These are phyloP conservation scores for Onychostruthus taczanowskii DNA, from an alignment of 2,113 vertebrate species.

Conservation along the genomic window DNA sequence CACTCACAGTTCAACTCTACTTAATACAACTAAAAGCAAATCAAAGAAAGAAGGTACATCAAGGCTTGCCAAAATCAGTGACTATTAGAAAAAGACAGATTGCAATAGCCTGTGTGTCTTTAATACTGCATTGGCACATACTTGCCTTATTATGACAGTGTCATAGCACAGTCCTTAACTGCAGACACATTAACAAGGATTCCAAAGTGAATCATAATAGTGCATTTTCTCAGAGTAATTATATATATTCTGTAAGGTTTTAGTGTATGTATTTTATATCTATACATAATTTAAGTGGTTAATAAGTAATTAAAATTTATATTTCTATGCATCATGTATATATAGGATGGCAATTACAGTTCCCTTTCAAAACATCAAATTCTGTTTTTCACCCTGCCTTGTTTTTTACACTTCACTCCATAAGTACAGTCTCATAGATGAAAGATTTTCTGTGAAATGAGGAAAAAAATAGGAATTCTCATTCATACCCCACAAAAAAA, in stretches of 20 bases:
- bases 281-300: neutral
- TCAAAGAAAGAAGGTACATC: neutral
- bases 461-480: neutral
- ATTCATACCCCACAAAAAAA: neutral
- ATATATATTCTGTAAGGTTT: neutral
- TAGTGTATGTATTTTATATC: neutral
- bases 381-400: neutral
- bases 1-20: neutral
- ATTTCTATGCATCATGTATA: neutral
- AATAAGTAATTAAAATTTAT: neutral
- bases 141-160: neutral
- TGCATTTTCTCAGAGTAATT: neutral
- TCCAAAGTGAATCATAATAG: neutral
- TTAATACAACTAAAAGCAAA: neutral
- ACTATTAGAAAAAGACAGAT: neutral
- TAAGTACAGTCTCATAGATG: neutral
- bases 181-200: neutral
- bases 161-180: neutral
- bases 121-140: neutral
- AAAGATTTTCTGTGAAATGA: neutral
- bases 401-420: neutral
- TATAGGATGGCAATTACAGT: neutral
- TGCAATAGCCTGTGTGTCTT: neutral
- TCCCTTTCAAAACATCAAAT: neutral
- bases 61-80: neutral